These are phyloP conservation scores for Pseudochromis fuscus DNA, from an alignment of 2,797 vertebrate species.

Conservation along the genomic window DNA sequence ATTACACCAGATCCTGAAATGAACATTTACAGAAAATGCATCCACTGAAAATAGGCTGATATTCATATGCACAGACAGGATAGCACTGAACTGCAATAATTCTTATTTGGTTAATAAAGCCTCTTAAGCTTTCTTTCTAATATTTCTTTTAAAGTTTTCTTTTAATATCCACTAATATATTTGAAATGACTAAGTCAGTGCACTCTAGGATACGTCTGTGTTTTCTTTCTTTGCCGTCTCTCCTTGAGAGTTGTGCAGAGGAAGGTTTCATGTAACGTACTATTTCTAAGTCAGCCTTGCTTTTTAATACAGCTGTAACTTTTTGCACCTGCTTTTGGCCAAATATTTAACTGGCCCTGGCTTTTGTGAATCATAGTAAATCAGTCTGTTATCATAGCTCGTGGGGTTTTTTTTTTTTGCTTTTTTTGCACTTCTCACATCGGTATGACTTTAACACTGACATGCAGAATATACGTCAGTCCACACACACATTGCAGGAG, in stretches of 20 bases:
- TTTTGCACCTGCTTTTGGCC: neutral
- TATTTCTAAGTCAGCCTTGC: neutral
- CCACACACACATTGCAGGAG: neutral
- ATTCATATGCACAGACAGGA: too few relatives aligned
- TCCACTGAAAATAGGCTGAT: too few relatives aligned
- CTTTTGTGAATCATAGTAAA: neutral
- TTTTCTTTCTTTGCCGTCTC: constrained; percentile 5
- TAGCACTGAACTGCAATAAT: neutral
- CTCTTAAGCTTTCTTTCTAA: neutral
- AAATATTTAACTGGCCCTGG: neutral
- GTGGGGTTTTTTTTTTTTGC: neutral
- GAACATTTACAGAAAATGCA: too few relatives aligned
- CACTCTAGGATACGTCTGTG: neutral
- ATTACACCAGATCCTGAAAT: too few relatives aligned
- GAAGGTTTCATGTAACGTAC: neutral
- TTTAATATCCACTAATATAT: constrained; percentile 17
- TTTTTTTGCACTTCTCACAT: neutral
- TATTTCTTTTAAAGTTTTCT: neutral
- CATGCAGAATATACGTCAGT: neutral
- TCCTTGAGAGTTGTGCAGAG: constrained; percentile 10
- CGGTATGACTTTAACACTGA: neutral
- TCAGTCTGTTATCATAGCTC: neutral
- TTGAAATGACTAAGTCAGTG: constrained; percentile 35
- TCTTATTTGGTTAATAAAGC: neutral
- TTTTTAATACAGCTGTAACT: neutral